Conservation (phyloP, 2,888 invertebrate genomes). For the Lasioglossum figueresi region DNA sequence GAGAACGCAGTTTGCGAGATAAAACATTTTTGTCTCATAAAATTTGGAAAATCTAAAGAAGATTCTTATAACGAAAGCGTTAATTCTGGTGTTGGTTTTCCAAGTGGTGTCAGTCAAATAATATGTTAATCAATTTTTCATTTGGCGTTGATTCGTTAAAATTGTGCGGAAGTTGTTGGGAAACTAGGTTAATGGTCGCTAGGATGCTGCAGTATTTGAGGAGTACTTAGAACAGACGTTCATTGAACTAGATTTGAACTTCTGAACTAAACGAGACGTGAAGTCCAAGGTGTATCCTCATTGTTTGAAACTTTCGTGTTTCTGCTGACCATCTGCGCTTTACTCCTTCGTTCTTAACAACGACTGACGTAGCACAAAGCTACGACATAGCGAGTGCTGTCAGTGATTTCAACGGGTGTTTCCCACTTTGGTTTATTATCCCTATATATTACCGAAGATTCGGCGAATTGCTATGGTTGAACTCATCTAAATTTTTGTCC, state of each 20-base stretch:
- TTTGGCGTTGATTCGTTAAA: slow-evolving; percentile 4
- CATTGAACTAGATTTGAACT: slow-evolving; percentile 11
- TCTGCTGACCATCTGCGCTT: slow-evolving; percentile 13
- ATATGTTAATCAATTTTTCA: neutral
- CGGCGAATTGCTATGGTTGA: neutral
- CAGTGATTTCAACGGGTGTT: slow-evolving; percentile 9
- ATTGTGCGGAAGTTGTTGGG: neutral
- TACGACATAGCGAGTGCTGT: neutral
- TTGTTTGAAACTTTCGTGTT: slow-evolving; percentile 14
- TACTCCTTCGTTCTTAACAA: slow-evolving; percentile 8
- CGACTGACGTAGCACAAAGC: slow-evolving; percentile 15
- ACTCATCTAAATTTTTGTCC: neutral
- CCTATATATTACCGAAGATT: neutral
- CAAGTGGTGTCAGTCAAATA: neutral
- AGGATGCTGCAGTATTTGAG: neutral
- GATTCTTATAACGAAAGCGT: neutral
- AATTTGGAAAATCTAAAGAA: neutral
- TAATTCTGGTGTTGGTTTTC: neutral
- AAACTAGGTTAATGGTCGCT: slow-evolving; percentile 8
- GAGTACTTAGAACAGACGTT: neutral
- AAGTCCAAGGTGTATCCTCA: slow-evolving; percentile 15
- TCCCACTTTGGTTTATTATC: neutral
- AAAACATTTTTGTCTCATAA: neutral
- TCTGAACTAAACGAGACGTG: slow-evolving; percentile 12
- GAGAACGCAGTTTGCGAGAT: neutral